phyloP scores from a whole-genome alignment of 2,113 vertebrate species.

The Upupa epops region DNA sequence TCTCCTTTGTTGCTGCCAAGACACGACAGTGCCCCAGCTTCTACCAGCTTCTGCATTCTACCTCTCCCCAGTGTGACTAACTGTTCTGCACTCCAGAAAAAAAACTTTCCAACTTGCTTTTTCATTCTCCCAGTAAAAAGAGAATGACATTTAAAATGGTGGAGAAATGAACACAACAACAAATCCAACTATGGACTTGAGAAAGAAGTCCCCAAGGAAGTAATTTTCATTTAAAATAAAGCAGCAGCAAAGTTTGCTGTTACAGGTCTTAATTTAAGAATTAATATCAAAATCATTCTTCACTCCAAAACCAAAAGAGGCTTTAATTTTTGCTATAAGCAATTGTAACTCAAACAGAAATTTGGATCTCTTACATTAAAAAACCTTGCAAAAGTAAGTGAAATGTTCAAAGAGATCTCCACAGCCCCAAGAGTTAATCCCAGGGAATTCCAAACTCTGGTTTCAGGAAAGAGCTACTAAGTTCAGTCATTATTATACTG shows the following conservation, averaged over 20 bases:
- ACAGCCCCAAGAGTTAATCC: background rate
- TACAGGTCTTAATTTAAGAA: background rate
- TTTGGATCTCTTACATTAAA: background rate
- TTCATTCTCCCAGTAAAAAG: background rate
- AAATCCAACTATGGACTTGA: background rate
- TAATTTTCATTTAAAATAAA: background rate
- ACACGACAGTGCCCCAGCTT: background rate
- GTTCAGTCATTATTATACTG: background rate
- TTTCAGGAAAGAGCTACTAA: background rate
- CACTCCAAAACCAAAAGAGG: background rate
- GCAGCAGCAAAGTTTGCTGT: background rate
- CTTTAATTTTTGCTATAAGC: background rate
- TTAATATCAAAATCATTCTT: background rate
- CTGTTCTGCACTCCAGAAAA: background rate
- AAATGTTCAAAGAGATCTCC: background rate
- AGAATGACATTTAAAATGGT: background rate
- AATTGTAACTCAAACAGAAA: background rate
- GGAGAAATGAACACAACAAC: background rate
- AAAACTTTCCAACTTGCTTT: background rate
- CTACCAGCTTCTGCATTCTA: background rate
- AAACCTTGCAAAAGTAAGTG: background rate
- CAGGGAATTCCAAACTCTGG: background rate
- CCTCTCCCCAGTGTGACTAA: background rate
- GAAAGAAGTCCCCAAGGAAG: background rate
- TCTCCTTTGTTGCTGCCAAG: background rate